Evolutionary conservation across 1,140 invertebrate genomes (phyloP).

Genomic region (Caenorhabditis remanei): DNA sequence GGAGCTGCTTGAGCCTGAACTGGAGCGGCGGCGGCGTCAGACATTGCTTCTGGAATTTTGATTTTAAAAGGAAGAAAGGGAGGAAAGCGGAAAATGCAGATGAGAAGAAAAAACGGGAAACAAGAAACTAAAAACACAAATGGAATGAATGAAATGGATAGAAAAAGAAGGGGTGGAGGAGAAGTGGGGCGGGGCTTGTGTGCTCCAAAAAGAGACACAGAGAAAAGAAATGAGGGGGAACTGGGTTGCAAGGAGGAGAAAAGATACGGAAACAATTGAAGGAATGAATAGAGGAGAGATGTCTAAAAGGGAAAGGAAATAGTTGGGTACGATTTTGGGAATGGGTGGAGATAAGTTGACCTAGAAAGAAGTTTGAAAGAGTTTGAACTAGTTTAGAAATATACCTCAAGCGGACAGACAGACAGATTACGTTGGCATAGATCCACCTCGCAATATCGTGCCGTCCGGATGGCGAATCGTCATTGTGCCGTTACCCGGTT

Average conservation of each 20-base stretch:
- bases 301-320: background rate
- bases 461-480: no score
- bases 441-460: no score
- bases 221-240: background rate
- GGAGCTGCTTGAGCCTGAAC: background rate
- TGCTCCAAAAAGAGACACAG: background rate
- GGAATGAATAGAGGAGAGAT: background rate
- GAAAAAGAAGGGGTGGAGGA: conserved; percentile 17
- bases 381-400: no score
- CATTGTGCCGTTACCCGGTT: no score
- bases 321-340: background rate
- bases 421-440: no score
- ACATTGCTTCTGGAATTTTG: background rate
- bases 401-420: no score
- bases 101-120: background rate
- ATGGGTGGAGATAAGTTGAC: no score
- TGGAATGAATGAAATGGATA: conserved; percentile 30
- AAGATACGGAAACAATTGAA: conserved; percentile 30
- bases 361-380: no score
- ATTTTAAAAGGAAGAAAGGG: no score
- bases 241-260: background rate
- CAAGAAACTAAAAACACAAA: background rate
- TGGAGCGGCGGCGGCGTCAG: background rate
- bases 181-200: background rate
- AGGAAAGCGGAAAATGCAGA: background rate